Evolutionary conservation across 2,888 invertebrate genomes (phyloP).

Genomic region (Papilio elwesi): DNA sequence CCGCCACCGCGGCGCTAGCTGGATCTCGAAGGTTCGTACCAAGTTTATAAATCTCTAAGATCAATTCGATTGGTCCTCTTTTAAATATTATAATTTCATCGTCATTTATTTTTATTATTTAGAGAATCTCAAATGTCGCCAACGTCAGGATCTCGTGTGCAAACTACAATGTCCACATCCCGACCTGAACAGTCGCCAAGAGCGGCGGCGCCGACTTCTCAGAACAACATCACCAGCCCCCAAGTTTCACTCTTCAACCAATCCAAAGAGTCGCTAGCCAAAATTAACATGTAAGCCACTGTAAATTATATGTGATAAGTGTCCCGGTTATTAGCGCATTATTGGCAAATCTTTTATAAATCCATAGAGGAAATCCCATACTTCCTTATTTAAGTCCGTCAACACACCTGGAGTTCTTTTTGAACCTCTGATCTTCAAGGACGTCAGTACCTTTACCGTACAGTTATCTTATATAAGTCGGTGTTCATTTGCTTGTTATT

Average conservation of each 20-base stretch:
- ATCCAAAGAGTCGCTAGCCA: slow-evolving; percentile 74
- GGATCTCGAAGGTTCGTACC: slow-evolving; percentile 55
- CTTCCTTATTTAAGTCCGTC: not conserved
- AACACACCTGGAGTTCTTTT: too few relatives aligned
- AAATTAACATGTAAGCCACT: slow-evolving; percentile 64
- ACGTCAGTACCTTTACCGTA: too few relatives aligned
- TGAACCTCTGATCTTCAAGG: too few relatives aligned
- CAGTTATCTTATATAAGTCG: too few relatives aligned
- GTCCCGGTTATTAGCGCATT: not conserved
- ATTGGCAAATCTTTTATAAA: not conserved
- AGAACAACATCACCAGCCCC: slow-evolving; percentile 60
- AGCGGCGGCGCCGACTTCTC: slow-evolving; percentile 44
- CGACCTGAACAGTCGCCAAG: slow-evolving; percentile 44
- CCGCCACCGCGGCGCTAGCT: slow-evolving; percentile 71
- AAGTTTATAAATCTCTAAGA: too few relatives aligned
- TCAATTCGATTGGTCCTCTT: too few relatives aligned
- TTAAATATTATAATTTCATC: too few relatives aligned
- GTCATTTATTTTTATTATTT: not conserved
- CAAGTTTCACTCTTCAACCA: slow-evolving; percentile 74
- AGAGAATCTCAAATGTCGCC: slow-evolving; percentile 47
- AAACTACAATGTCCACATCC: slow-evolving; percentile 44
- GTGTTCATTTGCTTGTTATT: too few relatives aligned
- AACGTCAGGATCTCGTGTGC: slow-evolving; percentile 47
- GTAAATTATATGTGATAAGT: not conserved
- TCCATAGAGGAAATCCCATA: not conserved